phyloP scores from a whole-genome alignment of 2,888 invertebrate genomes.

The Agonopterix alstromeriana region DNA sequence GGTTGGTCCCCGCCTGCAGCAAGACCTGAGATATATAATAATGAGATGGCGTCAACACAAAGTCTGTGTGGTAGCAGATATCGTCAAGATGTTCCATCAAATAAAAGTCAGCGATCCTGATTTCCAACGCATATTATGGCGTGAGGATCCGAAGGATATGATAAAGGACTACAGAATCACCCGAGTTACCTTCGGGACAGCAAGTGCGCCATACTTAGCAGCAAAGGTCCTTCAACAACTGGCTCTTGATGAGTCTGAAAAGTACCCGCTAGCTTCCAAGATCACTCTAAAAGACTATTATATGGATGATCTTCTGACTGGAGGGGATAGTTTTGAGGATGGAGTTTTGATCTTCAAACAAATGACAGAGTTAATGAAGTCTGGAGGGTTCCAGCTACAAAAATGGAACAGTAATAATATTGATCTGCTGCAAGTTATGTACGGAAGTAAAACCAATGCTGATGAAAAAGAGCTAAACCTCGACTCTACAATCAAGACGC shows the following conservation, averaged over 20 bases:
- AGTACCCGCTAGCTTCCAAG: conserved; percentile 17
- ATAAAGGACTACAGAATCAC: conserved; percentile 15
- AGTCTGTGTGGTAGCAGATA: conserved; percentile 20
- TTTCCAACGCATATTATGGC: conserved; percentile 18
- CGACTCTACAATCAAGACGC: background rate
- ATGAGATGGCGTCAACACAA: conserved; percentile 19
- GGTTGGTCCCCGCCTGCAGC: conserved; percentile 22
- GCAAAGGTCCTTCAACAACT: conserved; percentile 22
- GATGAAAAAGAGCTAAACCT: background rate
- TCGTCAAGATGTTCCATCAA: conserved; percentile 30
- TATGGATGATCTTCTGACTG: conserved; percentile 21
- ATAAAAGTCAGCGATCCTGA: conserved; percentile 11
- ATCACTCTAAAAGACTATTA: conserved; percentile 14
- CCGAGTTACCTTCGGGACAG: conserved; percentile 23
- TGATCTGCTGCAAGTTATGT: background rate
- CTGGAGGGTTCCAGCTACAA: background rate
- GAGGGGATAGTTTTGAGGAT: conserved; percentile 16
- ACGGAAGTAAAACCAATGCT: background rate
- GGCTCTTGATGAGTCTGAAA: conserved; percentile 14
- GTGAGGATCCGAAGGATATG: conserved; percentile 4
- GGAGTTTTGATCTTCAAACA: conserved; percentile 15
- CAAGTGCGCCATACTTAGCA: conserved; percentile 24
- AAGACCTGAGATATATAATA: conserved; percentile 21
- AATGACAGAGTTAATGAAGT: background rate
- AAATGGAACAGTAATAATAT: background rate